A percentile compares a stretch with the other conserved stretches of the same genome.
Evolutionary conservation across 1,140 invertebrate genomes (phyloP).

Genomic region (Trigoniulus corallinus): DNA sequence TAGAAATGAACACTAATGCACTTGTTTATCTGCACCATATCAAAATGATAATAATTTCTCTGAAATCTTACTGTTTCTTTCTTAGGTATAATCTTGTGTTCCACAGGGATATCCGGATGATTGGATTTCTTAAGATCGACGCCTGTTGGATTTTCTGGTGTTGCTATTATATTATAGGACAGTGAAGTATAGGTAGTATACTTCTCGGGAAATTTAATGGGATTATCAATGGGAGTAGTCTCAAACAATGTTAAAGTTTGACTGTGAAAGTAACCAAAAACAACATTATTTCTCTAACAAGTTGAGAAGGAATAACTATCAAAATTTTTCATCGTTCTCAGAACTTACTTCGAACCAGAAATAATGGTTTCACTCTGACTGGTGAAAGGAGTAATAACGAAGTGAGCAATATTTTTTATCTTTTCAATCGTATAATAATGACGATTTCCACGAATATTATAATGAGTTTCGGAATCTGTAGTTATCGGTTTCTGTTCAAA

Average conservation of each 20-base stretch:
- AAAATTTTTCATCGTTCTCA: no score
- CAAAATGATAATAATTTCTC: no score
- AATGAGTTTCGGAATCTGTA: constrained; percentile 6
- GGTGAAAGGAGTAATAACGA: constrained; percentile 11
- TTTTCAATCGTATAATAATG: constrained; percentile 14
- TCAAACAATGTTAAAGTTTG: neutral
- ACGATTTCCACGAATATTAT: constrained; percentile 13
- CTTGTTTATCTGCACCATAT: no score
- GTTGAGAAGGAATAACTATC: neutral
- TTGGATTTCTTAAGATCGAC: neutral
- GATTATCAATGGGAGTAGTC: neutral
- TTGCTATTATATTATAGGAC: neutral
- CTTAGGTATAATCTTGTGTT: no score
- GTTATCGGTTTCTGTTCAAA: constrained; percentile 10
- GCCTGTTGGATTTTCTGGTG: neutral
- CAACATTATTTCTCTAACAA: neutral
- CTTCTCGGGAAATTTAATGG: neutral
- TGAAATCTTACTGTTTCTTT: no score
- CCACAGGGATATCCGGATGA: neutral
- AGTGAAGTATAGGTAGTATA: neutral
- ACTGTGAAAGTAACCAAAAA: neutral
- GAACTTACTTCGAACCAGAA: constrained; percentile 10
- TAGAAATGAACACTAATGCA: no score
- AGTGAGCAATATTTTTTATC: constrained; percentile 6
- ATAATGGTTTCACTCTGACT: constrained; percentile 11